Conservation (phyloP, 2,888 invertebrate species). For the Bugula neritina region DNA sequence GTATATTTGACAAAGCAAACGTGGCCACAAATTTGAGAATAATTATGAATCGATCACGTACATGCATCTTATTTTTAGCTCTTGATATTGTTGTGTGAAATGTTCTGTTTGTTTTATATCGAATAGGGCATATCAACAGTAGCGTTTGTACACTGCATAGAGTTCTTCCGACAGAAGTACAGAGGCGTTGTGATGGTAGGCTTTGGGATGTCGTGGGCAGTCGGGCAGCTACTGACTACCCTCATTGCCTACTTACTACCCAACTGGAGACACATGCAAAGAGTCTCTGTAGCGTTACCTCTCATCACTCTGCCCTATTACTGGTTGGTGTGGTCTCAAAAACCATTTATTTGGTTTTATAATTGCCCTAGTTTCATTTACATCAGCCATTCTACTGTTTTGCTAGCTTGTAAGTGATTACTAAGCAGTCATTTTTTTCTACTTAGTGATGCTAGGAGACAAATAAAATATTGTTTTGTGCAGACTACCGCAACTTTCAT, state of each 20-base stretch:
- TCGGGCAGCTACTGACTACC: neutral
- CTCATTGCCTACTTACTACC: slow-evolving; percentile 14
- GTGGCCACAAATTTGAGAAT: neutral
- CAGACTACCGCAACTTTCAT: too few species aligned
- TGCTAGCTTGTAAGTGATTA: too few species aligned
- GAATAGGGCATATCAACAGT: slow-evolving; percentile 21
- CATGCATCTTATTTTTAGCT: too few species aligned
- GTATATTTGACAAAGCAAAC: neutral
- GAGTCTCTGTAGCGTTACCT: neutral
- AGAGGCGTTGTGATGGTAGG: slow-evolving; percentile 17
- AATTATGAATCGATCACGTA: neutral
- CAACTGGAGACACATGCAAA: slow-evolving; percentile 27
- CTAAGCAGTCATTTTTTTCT: too few species aligned
- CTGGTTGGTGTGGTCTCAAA: slow-evolving; percentile 1
- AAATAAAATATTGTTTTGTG: too few species aligned
- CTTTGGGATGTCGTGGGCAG: slow-evolving; percentile 21
- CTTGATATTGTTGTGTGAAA: too few species aligned
- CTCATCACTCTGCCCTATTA: slow-evolving; percentile 19
- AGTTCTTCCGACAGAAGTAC: slow-evolving; percentile 24
- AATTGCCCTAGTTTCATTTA: too few species aligned
- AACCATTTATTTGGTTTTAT: too few species aligned
- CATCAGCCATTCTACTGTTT: too few species aligned
- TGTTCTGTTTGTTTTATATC: neutral
- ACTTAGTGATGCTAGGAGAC: too few species aligned
- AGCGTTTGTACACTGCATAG: slow-evolving; percentile 24